phyloP scores from a whole-genome alignment of 2,113 vertebrate species.

The Dicerorhinus sumatrensis region DNA sequence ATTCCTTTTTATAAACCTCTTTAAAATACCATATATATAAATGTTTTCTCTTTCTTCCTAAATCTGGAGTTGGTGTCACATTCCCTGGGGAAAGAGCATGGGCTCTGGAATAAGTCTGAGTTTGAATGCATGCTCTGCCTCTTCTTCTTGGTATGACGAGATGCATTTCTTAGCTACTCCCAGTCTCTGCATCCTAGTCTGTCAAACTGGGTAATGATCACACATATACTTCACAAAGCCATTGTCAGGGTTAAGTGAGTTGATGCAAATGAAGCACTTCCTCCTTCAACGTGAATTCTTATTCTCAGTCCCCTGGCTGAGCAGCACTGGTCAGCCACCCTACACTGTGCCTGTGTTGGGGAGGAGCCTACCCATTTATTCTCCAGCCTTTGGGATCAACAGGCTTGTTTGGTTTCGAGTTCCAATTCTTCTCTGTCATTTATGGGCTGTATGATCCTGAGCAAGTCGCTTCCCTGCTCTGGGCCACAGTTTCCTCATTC shows the following conservation, averaged over 20 bases:
- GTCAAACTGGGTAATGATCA: not conserved
- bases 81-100: not conserved
- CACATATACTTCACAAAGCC: not conserved
- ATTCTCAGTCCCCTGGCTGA: not conserved
- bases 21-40: not conserved
- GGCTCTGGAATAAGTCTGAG: not conserved
- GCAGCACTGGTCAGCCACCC: not conserved
- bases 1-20: not conserved
- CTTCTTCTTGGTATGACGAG: not conserved
- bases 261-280: not conserved
- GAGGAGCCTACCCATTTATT: accelerated
- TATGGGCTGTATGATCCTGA: not conserved
- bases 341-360: accelerated
- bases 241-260: not conserved
- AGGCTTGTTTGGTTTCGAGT: not conserved
- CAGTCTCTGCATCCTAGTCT: not conserved
- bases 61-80: not conserved
- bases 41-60: not conserved
- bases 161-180: not conserved
- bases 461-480: not conserved
- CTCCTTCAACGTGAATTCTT: not conserved
- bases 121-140: not conserved
- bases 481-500: conserved; percentile 49
- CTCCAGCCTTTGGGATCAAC: not conserved
- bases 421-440: not conserved